Base-by-base conservation (phyloP, 1,140 invertebrate genomes). In the Scaptomyza hsui region DNA sequence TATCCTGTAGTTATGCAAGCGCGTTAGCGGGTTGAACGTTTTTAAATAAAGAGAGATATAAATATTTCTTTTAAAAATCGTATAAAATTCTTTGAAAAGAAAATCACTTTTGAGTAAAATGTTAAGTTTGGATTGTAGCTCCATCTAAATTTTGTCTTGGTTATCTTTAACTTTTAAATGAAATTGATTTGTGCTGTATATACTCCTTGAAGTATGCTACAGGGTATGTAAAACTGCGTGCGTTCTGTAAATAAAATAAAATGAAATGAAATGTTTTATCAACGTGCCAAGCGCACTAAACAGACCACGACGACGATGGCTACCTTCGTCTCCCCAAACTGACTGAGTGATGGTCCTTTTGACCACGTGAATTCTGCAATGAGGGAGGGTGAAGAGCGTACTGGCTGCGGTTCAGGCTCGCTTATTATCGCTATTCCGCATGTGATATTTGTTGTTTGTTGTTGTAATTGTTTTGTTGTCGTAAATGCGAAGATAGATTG, bases 211-310 rank as follows among this genome's bases (percentile, higher is more conserved):
- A n/a, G n/a, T 37, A n/a, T 47, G 42, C 7, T 29, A 18, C 13
- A 52, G 63, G 55, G 55, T 67, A 72, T 70, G 18, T 29, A 45
- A 69, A 51, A 70, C 35, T 83, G 71, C 71, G 78, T 83, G 79
- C 35, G 71, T 75, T 74, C 67, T 85, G 75, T 79, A 78, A 80
- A 85, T 70, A 75, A 82, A 78, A 83, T 78, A 56, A 86, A 86
- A 73, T 85, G 63, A 83, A 75, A 72, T 78, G 80, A 88, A 88
- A 88, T 88, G 78, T 89, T 88, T 89, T 88, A 88, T 88, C 82
- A 89, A 88, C 82, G 82, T 86, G 82, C 71, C 78, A 37, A 39
- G 77, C 69, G 77, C 77, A 86, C 81, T 86, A 85, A 85, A 77
- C 73, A 86, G 60, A 69, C 35, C 53, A 24, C 56, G 9, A 26